Evolutionary conservation across 2,888 invertebrate species (phyloP).

Genomic region (Octodonta nipae): DNA sequence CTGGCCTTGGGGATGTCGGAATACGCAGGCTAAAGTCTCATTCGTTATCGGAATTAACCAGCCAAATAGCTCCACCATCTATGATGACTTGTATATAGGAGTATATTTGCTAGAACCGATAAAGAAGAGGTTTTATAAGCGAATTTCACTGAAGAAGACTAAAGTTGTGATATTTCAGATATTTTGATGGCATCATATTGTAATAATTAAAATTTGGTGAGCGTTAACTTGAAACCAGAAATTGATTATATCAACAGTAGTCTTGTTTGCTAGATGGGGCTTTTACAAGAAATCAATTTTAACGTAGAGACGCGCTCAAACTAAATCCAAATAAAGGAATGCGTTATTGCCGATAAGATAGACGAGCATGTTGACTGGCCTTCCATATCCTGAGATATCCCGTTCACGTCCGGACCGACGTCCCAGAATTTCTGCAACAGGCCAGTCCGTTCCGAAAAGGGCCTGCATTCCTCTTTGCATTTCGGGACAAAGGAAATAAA

Average conservation of each 20-base stretch:
- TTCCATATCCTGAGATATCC: too few species aligned
- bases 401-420: background rate
- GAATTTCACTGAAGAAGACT: background rate
- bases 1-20: too few species aligned
- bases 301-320: conserved; percentile 22
- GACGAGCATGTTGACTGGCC: conserved; percentile 30
- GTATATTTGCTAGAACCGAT: too few species aligned
- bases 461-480: background rate
- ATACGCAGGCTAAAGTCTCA: too few species aligned
- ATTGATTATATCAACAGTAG: too few species aligned
- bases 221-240: conserved; percentile 24
- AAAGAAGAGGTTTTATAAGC: too few species aligned
- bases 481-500: background rate
- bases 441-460: background rate
- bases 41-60: too few species aligned
- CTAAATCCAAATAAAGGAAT: conserved; percentile 29
- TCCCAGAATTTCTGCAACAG: conserved; percentile 1
- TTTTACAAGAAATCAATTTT: conserved; percentile 23
- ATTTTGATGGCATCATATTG: conserved; percentile 27
- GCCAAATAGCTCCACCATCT: too few species aligned
- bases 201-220: conserved; percentile 32
- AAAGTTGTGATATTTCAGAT: conserved; percentile 13
- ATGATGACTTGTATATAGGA: too few species aligned
- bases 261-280: conserved; percentile 25
- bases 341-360: conserved; percentile 30